Evolutionary conservation across 2,797 vertebrate genomes (phyloP).

Genomic region (Rachycentron canadum): DNA sequence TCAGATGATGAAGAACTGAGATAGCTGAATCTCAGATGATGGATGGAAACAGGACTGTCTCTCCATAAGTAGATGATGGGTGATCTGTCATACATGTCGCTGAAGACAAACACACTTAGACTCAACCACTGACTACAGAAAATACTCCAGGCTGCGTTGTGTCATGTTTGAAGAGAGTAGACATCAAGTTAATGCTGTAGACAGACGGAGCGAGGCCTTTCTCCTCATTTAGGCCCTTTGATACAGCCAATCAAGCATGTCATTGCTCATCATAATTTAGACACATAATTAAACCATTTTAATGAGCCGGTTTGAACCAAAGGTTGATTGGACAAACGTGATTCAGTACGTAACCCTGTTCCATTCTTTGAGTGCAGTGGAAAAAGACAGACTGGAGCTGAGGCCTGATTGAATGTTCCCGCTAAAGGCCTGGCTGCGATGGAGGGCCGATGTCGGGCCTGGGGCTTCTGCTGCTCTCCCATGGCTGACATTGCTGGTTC

Average conservation of each 20-base stretch:
- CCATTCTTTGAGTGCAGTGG: neutral
- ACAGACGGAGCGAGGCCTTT: constrained; percentile 52
- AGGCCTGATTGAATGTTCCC: constrained; percentile 50
- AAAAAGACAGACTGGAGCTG: constrained; percentile 24
- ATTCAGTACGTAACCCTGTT: neutral
- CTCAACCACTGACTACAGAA: constrained; percentile 17
- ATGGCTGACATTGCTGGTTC: constrained; percentile 52
- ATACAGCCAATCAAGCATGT: constrained; percentile 80
- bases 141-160: constrained; percentile 53
- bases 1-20: constrained; percentile 7
- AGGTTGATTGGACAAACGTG: constrained; percentile 27
- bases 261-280: constrained; percentile 81
- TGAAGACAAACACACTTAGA: constrained; percentile 42
- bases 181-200: constrained; percentile 37
- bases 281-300: constrained; percentile 75
- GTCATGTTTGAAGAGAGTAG: constrained; percentile 41
- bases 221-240: constrained; percentile 73
- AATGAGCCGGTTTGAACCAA: constrained; percentile 60
- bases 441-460: constrained; percentile 26
- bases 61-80: constrained; percentile 9
- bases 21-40: constrained; percentile 26
- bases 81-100: constrained; percentile 32
- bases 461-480: constrained; percentile 50
- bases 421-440: constrained; percentile 28
- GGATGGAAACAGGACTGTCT: constrained; percentile 10